Conservation (phyloP, 2,113 vertebrate genomes). For the Neodontobutis hainanensis region DNA sequence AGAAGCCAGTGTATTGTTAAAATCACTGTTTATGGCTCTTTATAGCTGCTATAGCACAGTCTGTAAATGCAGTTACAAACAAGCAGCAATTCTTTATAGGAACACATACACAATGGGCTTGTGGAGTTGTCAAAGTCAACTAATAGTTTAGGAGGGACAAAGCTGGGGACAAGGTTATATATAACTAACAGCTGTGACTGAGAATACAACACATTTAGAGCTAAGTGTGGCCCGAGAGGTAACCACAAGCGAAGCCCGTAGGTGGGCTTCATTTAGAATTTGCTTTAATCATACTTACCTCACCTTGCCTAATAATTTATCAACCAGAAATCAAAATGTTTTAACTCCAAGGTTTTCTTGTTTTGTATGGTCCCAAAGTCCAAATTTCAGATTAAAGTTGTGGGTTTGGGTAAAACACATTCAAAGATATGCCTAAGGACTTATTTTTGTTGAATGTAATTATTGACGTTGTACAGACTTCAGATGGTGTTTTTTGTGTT, state of each 20-base stretch:
- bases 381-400: neutral
- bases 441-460: neutral
- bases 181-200: conserved; percentile 5
- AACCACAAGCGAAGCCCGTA: no score
- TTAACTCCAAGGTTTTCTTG: neutral
- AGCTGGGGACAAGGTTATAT: neutral
- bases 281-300: neutral
- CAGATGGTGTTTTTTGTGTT: neutral
- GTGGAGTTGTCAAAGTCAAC: conserved; percentile 3
- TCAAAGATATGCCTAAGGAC: neutral
- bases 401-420: neutral
- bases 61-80: conserved; percentile 2
- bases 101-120: conserved; percentile 4
- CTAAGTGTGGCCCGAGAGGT: no score
- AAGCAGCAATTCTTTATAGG: neutral
- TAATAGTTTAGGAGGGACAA: neutral
- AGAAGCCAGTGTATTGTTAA: neutral
- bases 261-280: neutral
- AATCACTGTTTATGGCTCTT: neutral
- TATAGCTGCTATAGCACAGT: neutral
- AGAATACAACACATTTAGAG: neutral
- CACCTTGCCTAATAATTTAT: conserved; percentile 1
- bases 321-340: neutral
- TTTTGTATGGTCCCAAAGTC: neutral
- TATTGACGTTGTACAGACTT: neutral